Evolutionary conservation across 2,113 vertebrate genomes (phyloP), one percentile per base, ranked within the genome.

Genomic region (Enhydra lutris): DNA sequence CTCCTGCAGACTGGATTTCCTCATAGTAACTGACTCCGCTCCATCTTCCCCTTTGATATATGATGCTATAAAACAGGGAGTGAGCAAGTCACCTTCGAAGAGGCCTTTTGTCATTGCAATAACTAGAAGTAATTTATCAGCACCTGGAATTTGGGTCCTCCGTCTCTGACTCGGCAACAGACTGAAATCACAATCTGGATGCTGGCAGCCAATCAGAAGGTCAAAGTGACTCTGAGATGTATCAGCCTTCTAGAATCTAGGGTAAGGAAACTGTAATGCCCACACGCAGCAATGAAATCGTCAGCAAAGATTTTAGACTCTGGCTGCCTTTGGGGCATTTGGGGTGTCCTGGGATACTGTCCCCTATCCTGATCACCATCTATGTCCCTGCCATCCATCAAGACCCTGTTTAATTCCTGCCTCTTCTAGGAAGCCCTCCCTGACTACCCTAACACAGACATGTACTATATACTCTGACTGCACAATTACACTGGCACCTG

Each of bases 31-130:
- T 97, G 97, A 94, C 98, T 98, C 78, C 34, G 82, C 92, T 98
- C 94, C 96, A 91, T 97, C 98, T 98, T 98, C 96, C 78, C 34
- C 91, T 98, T 98, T 99, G 99, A 99, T 99, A 97, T 98, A 99
- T 98, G 98, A 99, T 98, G 98, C 98, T 97, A 99, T 99, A 99
- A 99, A 99, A 97, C 97, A 97, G 98, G 98, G 99, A 98, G 98
- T 99, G 99, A 99, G 98, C 98, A 98, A 99, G 98, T 99, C 99
- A 99, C 99, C 99, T 99, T 99, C 98, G 94, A 98, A 98, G 97
- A 97, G 96, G 98, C 98, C 98, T 98, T 98, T 98, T 99, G 98
- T 98, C 99, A 98, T 91, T 89, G 94, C 97, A 98, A 99, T 98
- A 99, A 98, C 98, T 98, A 98, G 98, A 98, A 99, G 98, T 97